Evolutionary conservation across 2,113 vertebrate species (phyloP), one percentile per base, ranked within the genome.

Genomic region (Cryptoleucopteryx plumbea): DNA sequence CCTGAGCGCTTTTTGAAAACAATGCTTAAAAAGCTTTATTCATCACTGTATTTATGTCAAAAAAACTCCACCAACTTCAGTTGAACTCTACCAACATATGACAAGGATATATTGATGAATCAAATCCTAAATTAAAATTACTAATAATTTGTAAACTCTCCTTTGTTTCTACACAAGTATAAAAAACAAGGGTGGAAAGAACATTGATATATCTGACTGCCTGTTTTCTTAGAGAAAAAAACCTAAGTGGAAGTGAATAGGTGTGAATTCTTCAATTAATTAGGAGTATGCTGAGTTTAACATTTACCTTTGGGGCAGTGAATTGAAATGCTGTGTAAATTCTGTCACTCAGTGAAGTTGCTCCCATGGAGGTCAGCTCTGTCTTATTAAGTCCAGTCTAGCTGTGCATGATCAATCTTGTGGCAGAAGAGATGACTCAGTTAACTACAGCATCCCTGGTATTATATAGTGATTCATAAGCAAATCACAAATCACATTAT

Each of bases 21-120:
- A 45, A 19, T 20, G 6, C 3, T 66, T 68, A 70, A 58, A 80
- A 85, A 7, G 2, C 18, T 68, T 68, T 65, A 19, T 42, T 75
- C 16, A 25, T 12, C 36, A 47, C 19, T 61, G 3, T 61, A 21
- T 52, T 75, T 83, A 62, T 45, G 65, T 34, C 8, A 65, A 59
- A 62, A 82, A 26, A 65, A 0, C 31, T 21, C 34, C 13, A 56
- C 7, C 0, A 0, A 14, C 8, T 59, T 70, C 32, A 83, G 4
- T 32, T 74, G 82, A 93, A 66, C 13, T 79, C 34, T 43, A 48
- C 17, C 13, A 80, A 42, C 9, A 10, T 15, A 25, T 25, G 43
- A 17, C 15, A 71, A 18, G 17, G 16, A 53, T 50, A 17, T 47
- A 90, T 17, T 53, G 48, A 11, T 66, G 13, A 78, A 78, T 73